These are phyloP conservation scores for Pseudomugil tenellus DNA, from an alignment of 2,797 vertebrate species.

Conservation along the genomic window DNA sequence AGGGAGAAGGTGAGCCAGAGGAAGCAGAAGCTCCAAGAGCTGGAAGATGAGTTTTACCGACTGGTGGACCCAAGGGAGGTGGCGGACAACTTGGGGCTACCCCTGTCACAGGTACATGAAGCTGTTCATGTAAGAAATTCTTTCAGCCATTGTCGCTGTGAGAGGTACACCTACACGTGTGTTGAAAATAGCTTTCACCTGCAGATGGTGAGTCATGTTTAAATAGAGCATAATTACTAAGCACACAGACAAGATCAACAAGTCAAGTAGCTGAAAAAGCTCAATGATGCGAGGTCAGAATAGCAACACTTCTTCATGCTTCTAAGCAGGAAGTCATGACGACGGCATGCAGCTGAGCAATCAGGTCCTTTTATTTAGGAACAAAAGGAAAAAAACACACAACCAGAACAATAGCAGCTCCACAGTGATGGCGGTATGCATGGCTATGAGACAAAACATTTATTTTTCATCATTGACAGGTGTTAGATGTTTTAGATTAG, in stretches of 20 bases:
- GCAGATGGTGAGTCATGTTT: constrained; percentile 18
- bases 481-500: too few species aligned
- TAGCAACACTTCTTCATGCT: constrained; percentile 18
- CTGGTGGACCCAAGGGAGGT: constrained; percentile 92
- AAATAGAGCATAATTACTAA: constrained; percentile 22
- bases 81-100: constrained; percentile 88
- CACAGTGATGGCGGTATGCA: neutral
- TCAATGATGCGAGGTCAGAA: constrained; percentile 24
- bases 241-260: neutral
- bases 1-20: constrained; percentile 92
- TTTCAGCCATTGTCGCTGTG: neutral
- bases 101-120: constrained; percentile 73
- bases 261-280: constrained; percentile 11
- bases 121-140: neutral
- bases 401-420: neutral
- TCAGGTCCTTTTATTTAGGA: neutral
- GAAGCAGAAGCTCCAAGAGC: constrained; percentile 94
- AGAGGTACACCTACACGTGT: neutral
- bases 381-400: neutral
- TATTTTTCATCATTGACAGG: too few species aligned
- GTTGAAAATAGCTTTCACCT: constrained; percentile 6
- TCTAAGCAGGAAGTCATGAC: constrained; percentile 1
- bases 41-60: constrained; percentile 94
- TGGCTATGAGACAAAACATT: too few species aligned
- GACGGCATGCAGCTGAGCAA: neutral